Base-by-base conservation (phyloP, 2,888 invertebrate genomes). In the Ectropis crepuscularia region DNA sequence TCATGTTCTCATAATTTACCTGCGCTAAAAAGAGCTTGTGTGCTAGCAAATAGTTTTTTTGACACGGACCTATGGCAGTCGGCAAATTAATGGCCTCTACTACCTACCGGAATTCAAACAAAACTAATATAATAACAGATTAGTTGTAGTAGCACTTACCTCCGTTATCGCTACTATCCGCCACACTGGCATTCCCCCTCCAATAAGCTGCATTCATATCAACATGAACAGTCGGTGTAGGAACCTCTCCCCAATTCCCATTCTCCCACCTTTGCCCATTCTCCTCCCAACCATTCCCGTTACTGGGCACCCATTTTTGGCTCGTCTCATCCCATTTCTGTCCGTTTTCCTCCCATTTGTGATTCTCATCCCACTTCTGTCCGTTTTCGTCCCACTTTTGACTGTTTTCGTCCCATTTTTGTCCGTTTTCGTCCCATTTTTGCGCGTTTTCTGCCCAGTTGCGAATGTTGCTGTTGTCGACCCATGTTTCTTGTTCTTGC, bases 141-240 rank as follows among this genome's bases (percentile, higher is more conserved):
- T 28, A 28, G 16, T 28, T 28, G 4, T 28, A 28, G 16, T 28
- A 28, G 16, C 4, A 28, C 77, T 72, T 12, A 92, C 92, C 92
- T 73, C 93, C 93, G 74, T 93, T 93, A 72, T 93, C 93, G 61
- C 93, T 93, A 76, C 91, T 92, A 42, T 90, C 92, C 0, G 92
- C 92, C 0, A 90, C 88, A 54, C 92, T 92, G 0, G 87, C 89
- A 45, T 89, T 89, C 0, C 89, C 90, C 49, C 91, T 76, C 90
- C 92, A 92, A 53, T 89, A 90, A 0, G 87, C 87, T 0, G 87
- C 89, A 48, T 83, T 87, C 87, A 88, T 86, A 63, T 91, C 92
- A 0, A 92, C 92, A 59, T 88, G 89, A 0, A 91, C 91, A 0
- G 91, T 92, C 0, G 91, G 92, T 2, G 92, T 92, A 0, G 88